phyloP scores from a whole-genome alignment of 1,140 invertebrate genomes.

The Formica selysi region DNA sequence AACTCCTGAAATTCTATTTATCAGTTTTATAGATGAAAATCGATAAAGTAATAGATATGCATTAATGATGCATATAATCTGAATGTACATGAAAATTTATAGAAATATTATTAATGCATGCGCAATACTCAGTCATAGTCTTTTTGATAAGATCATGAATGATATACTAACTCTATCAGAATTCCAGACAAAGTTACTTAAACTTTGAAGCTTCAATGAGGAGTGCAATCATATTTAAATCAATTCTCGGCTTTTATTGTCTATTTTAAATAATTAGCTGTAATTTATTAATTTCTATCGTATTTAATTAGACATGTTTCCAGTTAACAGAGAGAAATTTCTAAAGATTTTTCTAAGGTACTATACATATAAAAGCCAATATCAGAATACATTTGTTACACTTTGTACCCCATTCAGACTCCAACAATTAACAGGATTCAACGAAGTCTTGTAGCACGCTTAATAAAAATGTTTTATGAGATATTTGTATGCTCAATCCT shows the following conservation, averaged over 20 bases:
- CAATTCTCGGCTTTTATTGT: not conserved
- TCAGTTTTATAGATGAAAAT: conserved; percentile 22
- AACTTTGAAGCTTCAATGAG: conserved; percentile 20
- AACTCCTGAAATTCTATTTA: conserved; percentile 13
- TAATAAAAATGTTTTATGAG: conserved; percentile 44
- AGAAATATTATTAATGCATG: conserved; percentile 20
- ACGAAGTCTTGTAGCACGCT: conserved; percentile 53
- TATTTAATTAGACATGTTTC: not conserved
- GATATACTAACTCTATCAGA: not conserved
- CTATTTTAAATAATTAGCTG: not conserved
- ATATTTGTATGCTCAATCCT: not conserved
- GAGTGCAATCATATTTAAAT: not conserved
- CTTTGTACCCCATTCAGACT: conserved; percentile 31
- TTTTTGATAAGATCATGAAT: conserved; percentile 12
- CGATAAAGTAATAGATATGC: conserved; percentile 8
- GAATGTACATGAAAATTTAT: conserved; percentile 22
- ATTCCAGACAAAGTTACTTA: not conserved
- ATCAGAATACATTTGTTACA: not conserved
- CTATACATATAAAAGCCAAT: not conserved
- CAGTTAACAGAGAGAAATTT: not conserved
- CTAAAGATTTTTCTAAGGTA: not conserved
- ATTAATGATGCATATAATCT: conserved; percentile 31
- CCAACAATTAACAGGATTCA: conserved; percentile 31
- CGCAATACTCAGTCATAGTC: not conserved
- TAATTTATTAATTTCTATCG: not conserved